Conservation (phyloP, 1,140 invertebrate species). For the Eciton burchellii region DNA sequence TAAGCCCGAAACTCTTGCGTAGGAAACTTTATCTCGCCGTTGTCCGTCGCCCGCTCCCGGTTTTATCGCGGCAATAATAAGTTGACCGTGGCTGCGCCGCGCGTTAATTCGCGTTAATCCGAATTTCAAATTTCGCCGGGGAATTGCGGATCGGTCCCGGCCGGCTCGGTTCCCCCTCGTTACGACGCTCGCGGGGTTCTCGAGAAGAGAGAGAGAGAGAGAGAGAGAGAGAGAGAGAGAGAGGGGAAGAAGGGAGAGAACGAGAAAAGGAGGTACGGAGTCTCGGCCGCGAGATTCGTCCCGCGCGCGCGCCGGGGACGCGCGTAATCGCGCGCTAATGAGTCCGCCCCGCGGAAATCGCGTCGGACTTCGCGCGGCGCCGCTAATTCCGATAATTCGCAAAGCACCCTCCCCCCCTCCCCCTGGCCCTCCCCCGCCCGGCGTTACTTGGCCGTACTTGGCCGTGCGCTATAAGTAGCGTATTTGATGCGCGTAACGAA, state of each 20-base stretch:
- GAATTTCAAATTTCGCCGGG: conserved; percentile 51
- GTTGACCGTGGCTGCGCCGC: conserved; percentile 40
- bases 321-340: conserved; percentile 40
- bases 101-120: conserved; percentile 60
- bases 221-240: not conserved
- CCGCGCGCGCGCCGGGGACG: not conserved
- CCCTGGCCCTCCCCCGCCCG: too few species aligned
- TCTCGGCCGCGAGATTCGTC: too few species aligned
- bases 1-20: conserved; percentile 51
- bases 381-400: not conserved
- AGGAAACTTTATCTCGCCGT: conserved; percentile 61
- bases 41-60: conserved; percentile 48
- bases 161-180: conserved; percentile 46
- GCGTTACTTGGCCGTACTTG: too few species aligned
- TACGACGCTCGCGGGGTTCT: conserved; percentile 29
- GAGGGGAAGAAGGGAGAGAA: not conserved
- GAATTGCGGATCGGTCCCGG: conserved; percentile 40
- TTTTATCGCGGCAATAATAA: conserved; percentile 60
- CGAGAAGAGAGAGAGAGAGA: too few species aligned
- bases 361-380: too few species aligned
- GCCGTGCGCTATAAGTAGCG: too few species aligned
- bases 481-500: not conserved
- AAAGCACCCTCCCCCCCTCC: not conserved
- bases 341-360: conserved; percentile 21
- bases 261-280: too few species aligned